These are phyloP conservation scores for Epirrhoe alternata DNA, from an alignment of 2,888 invertebrate genomes.

Conservation along the genomic window DNA sequence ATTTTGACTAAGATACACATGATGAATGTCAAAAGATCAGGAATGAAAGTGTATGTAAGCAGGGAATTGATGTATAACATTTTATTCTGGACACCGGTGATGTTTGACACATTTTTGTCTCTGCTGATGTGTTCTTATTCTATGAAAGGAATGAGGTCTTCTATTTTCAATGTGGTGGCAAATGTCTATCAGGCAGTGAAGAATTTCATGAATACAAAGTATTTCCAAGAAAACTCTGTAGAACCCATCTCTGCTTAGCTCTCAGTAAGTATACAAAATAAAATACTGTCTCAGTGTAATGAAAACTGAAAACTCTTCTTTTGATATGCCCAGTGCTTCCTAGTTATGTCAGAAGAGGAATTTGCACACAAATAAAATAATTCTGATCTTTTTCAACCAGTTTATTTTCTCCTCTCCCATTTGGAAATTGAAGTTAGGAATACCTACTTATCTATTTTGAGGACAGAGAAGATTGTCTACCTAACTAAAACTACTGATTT, in stretches of 20 bases:
- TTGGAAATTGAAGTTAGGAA: too few species aligned
- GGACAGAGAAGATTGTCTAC: too few species aligned
- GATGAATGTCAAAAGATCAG: conserved; percentile 63
- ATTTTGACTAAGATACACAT: conserved; percentile 74
- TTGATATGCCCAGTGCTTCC: too few species aligned
- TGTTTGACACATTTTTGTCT: conserved; percentile 77
- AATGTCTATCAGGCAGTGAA: conserved; percentile 77
- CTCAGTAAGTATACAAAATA: too few species aligned
- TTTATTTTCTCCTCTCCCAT: too few species aligned
- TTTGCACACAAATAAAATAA: too few species aligned
- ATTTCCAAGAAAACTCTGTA: conserved; percentile 70
- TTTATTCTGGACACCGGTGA: conserved; percentile 77
- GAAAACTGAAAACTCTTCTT: not conserved
- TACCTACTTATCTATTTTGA: too few species aligned
- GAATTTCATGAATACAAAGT: conserved; percentile 75
- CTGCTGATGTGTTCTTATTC: conserved; percentile 71
- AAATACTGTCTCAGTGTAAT: too few species aligned
- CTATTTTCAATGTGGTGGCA: conserved; percentile 72
- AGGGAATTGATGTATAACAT: conserved; percentile 75
- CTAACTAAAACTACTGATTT: not conserved
- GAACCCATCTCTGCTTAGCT: conserved; percentile 55
- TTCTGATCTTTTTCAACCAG: too few species aligned
- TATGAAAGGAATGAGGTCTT: conserved; percentile 66
- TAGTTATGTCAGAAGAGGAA: too few species aligned
- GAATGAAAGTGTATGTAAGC: conserved; percentile 67